phyloP scores from a whole-genome alignment of 2,888 invertebrate genomes.

The Hirtodrosophila cameraria region DNA sequence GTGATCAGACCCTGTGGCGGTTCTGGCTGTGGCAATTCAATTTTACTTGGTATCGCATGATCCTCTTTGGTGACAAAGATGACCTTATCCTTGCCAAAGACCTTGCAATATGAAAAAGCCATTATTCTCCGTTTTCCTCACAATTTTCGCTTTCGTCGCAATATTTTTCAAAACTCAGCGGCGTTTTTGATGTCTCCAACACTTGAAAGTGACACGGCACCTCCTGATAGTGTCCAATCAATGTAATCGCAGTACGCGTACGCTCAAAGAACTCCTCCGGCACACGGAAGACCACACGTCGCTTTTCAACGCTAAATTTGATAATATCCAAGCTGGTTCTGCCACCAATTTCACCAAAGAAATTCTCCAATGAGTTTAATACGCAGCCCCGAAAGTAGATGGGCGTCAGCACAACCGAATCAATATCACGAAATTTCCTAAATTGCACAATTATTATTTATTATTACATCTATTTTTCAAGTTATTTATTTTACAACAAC shows the following conservation, averaged over 20 bases:
- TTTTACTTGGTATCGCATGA: conserved; percentile 89
- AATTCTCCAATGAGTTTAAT: conserved; percentile 84
- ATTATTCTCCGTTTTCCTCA: conserved; percentile 45
- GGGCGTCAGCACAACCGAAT: conserved; percentile 83
- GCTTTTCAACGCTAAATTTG: conserved; percentile 85
- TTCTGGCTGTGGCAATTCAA: conserved; percentile 89
- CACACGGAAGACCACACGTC: conserved; percentile 86
- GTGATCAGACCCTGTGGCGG: conserved; percentile 92
- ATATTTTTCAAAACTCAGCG: conserved; percentile 51
- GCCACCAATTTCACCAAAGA: conserved; percentile 87
- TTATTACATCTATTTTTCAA: neutral
- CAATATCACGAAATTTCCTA: conserved; percentile 84
- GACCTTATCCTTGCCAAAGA: conserved; percentile 90
- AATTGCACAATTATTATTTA: neutral
- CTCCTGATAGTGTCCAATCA: conserved; percentile 85
- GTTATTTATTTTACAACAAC: conserved; percentile 21
- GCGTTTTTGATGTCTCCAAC: conserved; percentile 84
- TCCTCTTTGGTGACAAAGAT: conserved; percentile 93
- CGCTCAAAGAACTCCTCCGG: conserved; percentile 85
- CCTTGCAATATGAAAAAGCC: conserved; percentile 83
- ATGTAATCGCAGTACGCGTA: conserved; percentile 86
- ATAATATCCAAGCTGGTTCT: conserved; percentile 86
- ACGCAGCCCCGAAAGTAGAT: conserved; percentile 87
- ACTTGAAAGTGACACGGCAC: conserved; percentile 85
- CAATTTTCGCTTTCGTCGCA: conserved; percentile 12